Base-by-base conservation (phyloP, 1,140 invertebrate genomes). In the Cephus cinctus region DNA sequence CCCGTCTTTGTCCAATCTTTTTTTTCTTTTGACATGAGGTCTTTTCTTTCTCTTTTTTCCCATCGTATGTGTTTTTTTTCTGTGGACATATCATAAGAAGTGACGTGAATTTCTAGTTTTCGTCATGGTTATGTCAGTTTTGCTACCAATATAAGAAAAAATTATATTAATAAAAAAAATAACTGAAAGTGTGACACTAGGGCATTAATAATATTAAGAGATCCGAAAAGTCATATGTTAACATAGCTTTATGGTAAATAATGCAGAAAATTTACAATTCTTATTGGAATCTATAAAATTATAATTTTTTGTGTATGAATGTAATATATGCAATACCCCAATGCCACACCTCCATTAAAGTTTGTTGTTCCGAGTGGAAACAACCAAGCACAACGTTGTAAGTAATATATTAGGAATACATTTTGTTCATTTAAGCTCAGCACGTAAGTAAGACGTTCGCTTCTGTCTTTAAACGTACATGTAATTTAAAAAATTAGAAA, bases 21-120 rank as follows among this genome's bases (percentile, higher is more conserved):
- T 71, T 71, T 73, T 73, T 75, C 65, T 72, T 73, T 73, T 72
- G 60, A 69, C 66, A 68, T 69, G 64, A 67, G 61, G 69, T 71
- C 69, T 75, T 70, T 71, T 69, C 60, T 71, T 69, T 67, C 51
- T 58, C 59, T 69, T 75, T 67, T 69, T 74, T 73, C 59, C 71
- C 73, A 66, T 73, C 69, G 68, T 71, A 66, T 70, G 56, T 58
- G 63, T 73, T 69, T 74, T 75, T 75, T 75, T 73, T 76, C 72
- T 76, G 72, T 76, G 73, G 73, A 76, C 71, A 76, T 75, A 76
- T 73, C 65, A 74, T 73, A 75, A 76, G 65, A 75, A 71, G 63
- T 61, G 55, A 66, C 65, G 67, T 74, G 66, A 74, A 74, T 68
- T 50, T 43, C 36, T n/a, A n/a, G n/a, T n/a, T n/a, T n/a, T n/a